Evolutionary conservation across 1,140 invertebrate genomes (phyloP).

Genomic region (Drosophila arizonae): DNA sequence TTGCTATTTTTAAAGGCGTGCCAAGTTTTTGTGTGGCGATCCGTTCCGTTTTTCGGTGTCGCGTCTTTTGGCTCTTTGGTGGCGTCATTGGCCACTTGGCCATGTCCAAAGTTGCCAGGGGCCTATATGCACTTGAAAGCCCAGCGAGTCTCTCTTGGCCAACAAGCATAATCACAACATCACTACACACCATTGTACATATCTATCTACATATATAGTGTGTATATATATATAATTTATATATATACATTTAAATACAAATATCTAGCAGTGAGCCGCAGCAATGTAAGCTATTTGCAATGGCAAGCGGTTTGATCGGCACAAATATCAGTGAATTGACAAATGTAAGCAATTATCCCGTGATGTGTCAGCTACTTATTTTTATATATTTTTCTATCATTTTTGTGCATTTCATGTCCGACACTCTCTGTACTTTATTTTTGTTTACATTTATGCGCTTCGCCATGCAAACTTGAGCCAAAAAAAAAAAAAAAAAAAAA

Average conservation of each 20-base stretch:
- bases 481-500: neutral
- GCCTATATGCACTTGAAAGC: conserved; percentile 64
- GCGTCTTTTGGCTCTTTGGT: conserved; percentile 37
- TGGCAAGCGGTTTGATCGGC: conserved; percentile 71
- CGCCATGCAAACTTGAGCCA: conserved; percentile 36
- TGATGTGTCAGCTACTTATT: conserved; percentile 6
- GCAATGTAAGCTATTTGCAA: conserved; percentile 72
- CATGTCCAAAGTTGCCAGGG: conserved; percentile 45
- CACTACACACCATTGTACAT: conserved; percentile 26
- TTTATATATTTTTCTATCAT: neutral
- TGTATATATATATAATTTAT: neutral
- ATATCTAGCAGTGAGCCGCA: conserved; percentile 44
- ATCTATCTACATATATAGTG: conserved; percentile 28
- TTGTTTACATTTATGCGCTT: conserved; percentile 65
- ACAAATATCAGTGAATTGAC: conserved; percentile 67
- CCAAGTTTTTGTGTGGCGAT: conserved; percentile 61
- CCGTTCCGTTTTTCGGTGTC: conserved; percentile 42
- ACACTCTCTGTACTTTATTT: conserved; percentile 19
- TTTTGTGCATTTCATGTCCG: neutral
- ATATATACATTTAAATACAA: conserved; percentile 28
- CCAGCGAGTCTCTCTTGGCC: conserved; percentile 9
- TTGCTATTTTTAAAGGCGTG: conserved; percentile 79
- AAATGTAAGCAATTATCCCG: conserved; percentile 63
- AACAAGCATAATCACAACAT: conserved; percentile 41
- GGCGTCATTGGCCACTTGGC: conserved; percentile 50